phyloP scores from a whole-genome alignment of 1,140 invertebrate species.

The Samia ricini region DNA sequence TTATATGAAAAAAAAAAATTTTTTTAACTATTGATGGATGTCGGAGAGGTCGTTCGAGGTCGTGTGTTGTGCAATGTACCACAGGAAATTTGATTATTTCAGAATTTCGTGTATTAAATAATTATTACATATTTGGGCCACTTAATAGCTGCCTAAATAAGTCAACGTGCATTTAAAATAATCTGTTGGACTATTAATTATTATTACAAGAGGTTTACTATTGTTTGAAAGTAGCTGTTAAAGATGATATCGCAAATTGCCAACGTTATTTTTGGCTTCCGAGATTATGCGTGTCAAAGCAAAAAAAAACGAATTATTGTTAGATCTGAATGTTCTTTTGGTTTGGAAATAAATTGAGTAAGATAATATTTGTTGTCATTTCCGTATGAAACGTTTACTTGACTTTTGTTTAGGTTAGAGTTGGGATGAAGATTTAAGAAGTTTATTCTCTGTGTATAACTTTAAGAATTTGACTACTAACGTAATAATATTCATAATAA shows the following conservation, averaged over 20 bases:
- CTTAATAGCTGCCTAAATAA: slow-evolving; percentile 47
- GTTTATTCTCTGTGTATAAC: slow-evolving; percentile 45
- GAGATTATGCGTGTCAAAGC: slow-evolving; percentile 32
- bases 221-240: slow-evolving; percentile 66
- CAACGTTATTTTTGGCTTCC: slow-evolving; percentile 38
- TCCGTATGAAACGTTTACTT: slow-evolving; percentile 32
- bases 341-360: neutral
- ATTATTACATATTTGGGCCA: slow-evolving; percentile 46
- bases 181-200: slow-evolving; percentile 73
- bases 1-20: no score
- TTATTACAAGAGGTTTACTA: slow-evolving; percentile 68
- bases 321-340: slow-evolving; percentile 48
- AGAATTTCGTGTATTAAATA: slow-evolving; percentile 43
- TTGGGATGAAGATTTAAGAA: slow-evolving; percentile 45
- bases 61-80: slow-evolving; percentile 35
- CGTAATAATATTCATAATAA: slow-evolving; percentile 39
- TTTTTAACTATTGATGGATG: slow-evolving; percentile 23
- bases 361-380: neutral
- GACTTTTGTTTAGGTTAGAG: slow-evolving; percentile 48
- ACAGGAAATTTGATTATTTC: slow-evolving; percentile 14
- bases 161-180: slow-evolving; percentile 72
- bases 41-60: slow-evolving; percentile 24
- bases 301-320: slow-evolving; percentile 29
- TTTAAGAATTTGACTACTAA: slow-evolving; percentile 39
- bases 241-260: slow-evolving; percentile 46